Evolutionary conservation across 2,113 vertebrate genomes (phyloP).

Genomic region (Charina bottae): DNA sequence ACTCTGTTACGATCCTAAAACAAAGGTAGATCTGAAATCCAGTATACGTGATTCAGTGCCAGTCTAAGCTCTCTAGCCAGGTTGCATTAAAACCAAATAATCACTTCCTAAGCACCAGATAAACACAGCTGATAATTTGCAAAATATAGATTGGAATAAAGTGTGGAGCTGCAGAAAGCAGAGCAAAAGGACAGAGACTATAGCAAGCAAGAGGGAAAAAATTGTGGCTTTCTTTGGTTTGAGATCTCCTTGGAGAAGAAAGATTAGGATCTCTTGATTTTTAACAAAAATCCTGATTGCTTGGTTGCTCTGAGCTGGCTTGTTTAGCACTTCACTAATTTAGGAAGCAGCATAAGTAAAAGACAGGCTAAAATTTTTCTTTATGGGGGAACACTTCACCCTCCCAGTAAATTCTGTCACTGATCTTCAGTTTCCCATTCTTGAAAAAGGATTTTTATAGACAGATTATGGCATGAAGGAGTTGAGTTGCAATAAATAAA

Average conservation of each 20-base stretch:
- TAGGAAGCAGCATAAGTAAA: neutral
- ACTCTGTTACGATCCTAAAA: conserved; percentile 13
- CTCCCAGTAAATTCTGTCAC: no score
- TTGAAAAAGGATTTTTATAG: no score
- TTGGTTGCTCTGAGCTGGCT: neutral
- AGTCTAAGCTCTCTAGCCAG: neutral
- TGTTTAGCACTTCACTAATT: neutral
- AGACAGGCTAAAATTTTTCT: neutral
- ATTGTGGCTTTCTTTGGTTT: neutral
- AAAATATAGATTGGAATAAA: neutral
- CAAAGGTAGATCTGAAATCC: conserved; percentile 7
- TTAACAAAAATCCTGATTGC: neutral
- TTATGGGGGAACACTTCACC: neutral
- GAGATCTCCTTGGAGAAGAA: neutral
- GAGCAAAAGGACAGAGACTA: neutral
- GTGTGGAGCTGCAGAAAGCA: neutral
- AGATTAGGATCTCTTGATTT: neutral
- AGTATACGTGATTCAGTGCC: neutral
- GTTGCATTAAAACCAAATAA: neutral
- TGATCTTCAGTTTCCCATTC: no score
- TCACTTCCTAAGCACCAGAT: neutral
- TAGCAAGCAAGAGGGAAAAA: neutral
- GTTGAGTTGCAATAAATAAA: neutral
- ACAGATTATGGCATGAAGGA: no score
- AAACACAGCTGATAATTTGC: neutral